Conservation (phyloP, 2,113 vertebrate species). For the Danio rerio region GRCz12tu NC_133184.1:12719501-12720000, state of each 20-base stretch:
- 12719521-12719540: constrained; percentile 90
- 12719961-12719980: constrained; percentile 87
- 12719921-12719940: constrained; percentile 93
- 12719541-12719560: constrained; percentile 94
- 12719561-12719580: constrained; percentile 83
- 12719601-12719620: constrained; percentile 73
- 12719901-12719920: constrained; percentile 93
- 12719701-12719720: constrained; percentile 9
- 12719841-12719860: background rate
- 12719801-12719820: constrained; percentile 51
- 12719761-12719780: constrained; percentile 67
- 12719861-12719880: constrained; percentile 36
- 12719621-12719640: constrained; percentile 64
- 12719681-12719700: constrained; percentile 24
- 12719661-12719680: constrained; percentile 9
- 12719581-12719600: constrained; percentile 77
- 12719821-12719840: constrained; percentile 51
- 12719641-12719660: background rate
- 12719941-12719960: constrained; percentile 95
- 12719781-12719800: constrained; percentile 56
- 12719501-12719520: constrained; percentile 71
- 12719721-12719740: constrained; percentile 64
- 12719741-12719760: constrained; percentile 68
- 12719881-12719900: constrained; percentile 90
- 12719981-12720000: constrained; percentile 88